Base-by-base conservation (phyloP, 2,797 vertebrate species). In the Neomorphus geoffroyi region DNA sequence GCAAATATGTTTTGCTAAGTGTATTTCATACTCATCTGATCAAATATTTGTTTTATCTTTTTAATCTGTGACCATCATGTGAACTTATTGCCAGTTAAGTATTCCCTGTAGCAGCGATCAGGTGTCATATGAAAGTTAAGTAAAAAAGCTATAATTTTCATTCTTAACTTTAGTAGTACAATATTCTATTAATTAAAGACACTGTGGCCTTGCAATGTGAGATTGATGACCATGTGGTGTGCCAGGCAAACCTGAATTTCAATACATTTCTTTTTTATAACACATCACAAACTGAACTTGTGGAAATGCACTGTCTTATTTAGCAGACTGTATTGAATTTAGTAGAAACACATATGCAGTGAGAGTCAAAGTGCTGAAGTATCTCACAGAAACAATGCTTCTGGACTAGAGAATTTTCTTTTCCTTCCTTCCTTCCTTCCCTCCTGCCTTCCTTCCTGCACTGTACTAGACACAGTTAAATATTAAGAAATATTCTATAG, bases 171-270 rank as follows among this genome's bases (percentile, higher is more conserved):
- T 48, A 46, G 30, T 70, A 91, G 92, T 80, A 90, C 1, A 4
- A 61, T 94, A 85, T 79, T 92, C 48, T 78, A 78, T 88, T 94
- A 96, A 96, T 96, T 96, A 94, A 96, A 94, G 90, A 77, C 43
- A 72, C 32, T 39, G 33, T 77, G 78, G 86, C 54, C 84, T 94
- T 87, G 57, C 65, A 80, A 62, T 81, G 27, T 91, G 77, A 91
- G 43, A 96, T 89, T 95, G 89, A 95, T 88, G 80, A 90, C 82
- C 94, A 88, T 18, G 23, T 85, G 21, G 17, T 91, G 67, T 78
- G 61, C 57, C 51, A 94, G 58, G 54, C 17, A 92, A 96, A 93
- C 66, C 57, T 92, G 71, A 95, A 94, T 93, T 94, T 88, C 90
- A 93, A 61, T 94, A 80, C 64, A 48, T 80, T 94, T 90, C 72